Conservation (phyloP, 1,140 invertebrate genomes). For the Hycleus cichorii region DNA sequence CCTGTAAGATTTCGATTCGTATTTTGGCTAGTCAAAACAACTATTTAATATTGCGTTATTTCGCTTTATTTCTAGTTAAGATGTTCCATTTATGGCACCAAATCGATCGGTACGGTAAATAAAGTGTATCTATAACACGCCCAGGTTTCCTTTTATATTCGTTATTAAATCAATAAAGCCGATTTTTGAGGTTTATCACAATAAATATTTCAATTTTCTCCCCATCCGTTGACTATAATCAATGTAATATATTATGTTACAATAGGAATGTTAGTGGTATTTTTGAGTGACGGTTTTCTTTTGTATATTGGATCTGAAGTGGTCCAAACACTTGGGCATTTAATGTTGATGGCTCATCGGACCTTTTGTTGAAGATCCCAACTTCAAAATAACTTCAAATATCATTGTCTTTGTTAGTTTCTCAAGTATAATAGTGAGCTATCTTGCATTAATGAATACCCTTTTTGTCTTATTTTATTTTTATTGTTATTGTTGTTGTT, state of each 20-base stretch:
- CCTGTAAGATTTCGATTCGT: too few relatives aligned
- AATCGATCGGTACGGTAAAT: too few relatives aligned
- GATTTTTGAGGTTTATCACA: too few relatives aligned
- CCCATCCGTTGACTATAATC: not conserved
- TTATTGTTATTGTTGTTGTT: not conserved
- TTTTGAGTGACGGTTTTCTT: conserved; percentile 26
- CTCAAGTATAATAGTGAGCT: conserved; percentile 20
- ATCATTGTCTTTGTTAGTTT: conserved; percentile 24
- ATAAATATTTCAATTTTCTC: too few relatives aligned
- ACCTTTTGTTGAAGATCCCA: conserved; percentile 23
- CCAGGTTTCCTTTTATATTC: too few relatives aligned
- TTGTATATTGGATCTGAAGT: conserved; percentile 19
- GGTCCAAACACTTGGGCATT: conserved; percentile 28
- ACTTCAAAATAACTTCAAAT: conserved; percentile 25
- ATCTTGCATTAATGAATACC: conserved; percentile 20
- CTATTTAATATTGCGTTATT: too few relatives aligned
- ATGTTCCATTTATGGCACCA: too few relatives aligned
- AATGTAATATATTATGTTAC: conserved; percentile 14
- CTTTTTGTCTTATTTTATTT: not conserved
- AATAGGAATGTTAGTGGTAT: conserved; percentile 24
- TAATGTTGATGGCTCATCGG: conserved; percentile 29
- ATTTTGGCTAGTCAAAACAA: too few relatives aligned
- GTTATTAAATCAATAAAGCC: too few relatives aligned
- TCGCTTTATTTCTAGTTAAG: too few relatives aligned
- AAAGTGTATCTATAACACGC: too few relatives aligned